Base-by-base conservation (phyloP, 2,888 invertebrate genomes). In the Iphiclides podalirius region DNA sequence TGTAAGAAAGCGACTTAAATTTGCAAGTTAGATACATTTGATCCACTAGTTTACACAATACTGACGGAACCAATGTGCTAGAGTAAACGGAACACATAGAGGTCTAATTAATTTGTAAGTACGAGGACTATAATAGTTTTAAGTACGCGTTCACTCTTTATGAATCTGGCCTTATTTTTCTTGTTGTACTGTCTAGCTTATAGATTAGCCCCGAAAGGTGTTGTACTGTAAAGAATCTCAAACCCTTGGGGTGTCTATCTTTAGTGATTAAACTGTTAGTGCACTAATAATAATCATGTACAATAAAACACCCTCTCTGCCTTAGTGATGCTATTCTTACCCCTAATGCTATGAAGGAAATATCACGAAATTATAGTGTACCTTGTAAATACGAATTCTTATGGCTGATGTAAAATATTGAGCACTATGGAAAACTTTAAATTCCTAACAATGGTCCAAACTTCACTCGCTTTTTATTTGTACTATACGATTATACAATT, bases 381-480 rank as follows among this genome's bases (percentile, higher is more conserved):
- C 68, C 70, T 81, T 85, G 85, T 86, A 86, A 82, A 86, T 86
- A 83, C 67, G 72, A 79, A 70, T 69, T 78, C 76, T 79, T 76
- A 79, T 70, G 72, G 75, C 80, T 79, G 75, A 72, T 81, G 79
- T 83, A 73, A 68, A 73, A 74, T 78, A 78, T 75, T 70, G 72
- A 77, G 82, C 84, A 84, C 83, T 79, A 81, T 76, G 85, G 85
- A 85, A 82, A 82, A 80, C 81, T 80, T 26, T 77, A 64, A 78
- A 86, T 87, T 87, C 86, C 87, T 87, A 86, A 81, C 81, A 85
- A 87, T 86, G 87, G 87, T 87, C 87, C 87, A 87, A 87, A 85
- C 82, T 81, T 84, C 81, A 83, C 83, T 84, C 70, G 86, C 86
- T 86, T 86, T 80, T 86, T 70, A 86, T 86, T 86, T 87, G 84